Base-by-base conservation (phyloP, 2,888 invertebrate genomes). In the Corbicula japonica region DNA sequence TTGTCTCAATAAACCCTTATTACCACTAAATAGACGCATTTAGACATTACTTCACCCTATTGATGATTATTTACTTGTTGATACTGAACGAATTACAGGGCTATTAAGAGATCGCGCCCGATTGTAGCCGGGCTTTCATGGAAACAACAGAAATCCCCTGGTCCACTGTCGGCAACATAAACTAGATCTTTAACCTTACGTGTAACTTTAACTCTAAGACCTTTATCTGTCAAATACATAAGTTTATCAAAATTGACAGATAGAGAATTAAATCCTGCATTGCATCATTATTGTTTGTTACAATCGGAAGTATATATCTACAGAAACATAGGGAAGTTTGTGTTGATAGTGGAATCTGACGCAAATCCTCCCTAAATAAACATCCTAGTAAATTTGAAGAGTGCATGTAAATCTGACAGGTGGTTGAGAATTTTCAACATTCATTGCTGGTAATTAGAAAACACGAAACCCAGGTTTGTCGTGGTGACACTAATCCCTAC, bases 401-500 rank as follows among this genome's bases (percentile, higher is more conserved):
- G 41, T 4, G 12, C 28, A 6, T 18, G 30, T 35, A 54, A 54
- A 66, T 21, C 35, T 35, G 44, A 66, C 66, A 66, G 66, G 54
- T 66, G 66, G 65, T 21, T 5, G 65, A 15, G 48, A 65, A 48
- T 58, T 8, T 8, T 23, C 23, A 46, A 63, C 63, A 48, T 48
- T 34, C 23, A 34, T 65, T 65, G 23, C n/a, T n/a, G n/a, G n/a
- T n/a, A n/a, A n/a, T n/a, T n/a, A n/a, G n/a, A n/a, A n/a, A n/a
- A n/a, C n/a, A n/a, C n/a, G n/a, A n/a, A n/a, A n/a, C n/a, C n/a
- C n/a, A n/a, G n/a, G n/a, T n/a, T n/a, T n/a, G n/a, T n/a, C n/a
- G n/a, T n/a, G 28, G 6, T 52, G 66, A 66, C 66, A 66, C 66
- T 66, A 66, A 66, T 66, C 66, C 35, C n/a, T n/a, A n/a, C n/a